Percentiles rank a stretch among this genome's conserved stretches.
Evolutionary conservation across 2,888 invertebrate species (phyloP).

Genomic region (Nymphalis urticae): DNA sequence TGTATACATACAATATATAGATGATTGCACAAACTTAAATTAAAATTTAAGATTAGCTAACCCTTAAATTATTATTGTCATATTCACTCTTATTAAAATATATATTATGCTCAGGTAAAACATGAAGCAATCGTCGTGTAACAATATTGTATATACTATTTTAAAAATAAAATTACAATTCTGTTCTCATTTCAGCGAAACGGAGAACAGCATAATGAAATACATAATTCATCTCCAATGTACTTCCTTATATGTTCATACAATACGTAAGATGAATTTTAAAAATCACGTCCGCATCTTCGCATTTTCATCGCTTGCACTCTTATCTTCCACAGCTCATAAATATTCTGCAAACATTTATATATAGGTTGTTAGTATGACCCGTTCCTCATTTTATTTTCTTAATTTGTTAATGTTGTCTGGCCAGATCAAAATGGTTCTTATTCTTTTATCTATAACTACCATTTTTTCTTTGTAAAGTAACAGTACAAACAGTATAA

Average conservation of each 20-base stretch:
- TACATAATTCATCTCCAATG: slow-evolving; percentile 27
- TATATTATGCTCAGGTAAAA: no score
- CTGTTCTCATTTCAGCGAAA: slow-evolving; percentile 12
- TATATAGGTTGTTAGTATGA: slow-evolving; percentile 4
- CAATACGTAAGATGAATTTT: slow-evolving; percentile 24
- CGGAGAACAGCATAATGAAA: slow-evolving; percentile 14
- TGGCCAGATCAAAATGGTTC: no score
- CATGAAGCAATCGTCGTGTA: no score
- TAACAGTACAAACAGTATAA: no score
- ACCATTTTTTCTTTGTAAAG: no score
- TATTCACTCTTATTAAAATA: no score
- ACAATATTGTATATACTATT: neutral
- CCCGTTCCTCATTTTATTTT: slow-evolving; percentile 16
- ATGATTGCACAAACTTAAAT: no score
- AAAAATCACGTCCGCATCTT: slow-evolving; percentile 11
- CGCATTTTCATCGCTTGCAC: neutral
- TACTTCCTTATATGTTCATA: slow-evolving; percentile 20
- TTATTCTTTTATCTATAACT: no score
- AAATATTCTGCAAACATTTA: slow-evolving; percentile 14
- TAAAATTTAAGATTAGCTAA: no score
- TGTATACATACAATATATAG: no score
- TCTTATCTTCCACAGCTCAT: slow-evolving; percentile 3
- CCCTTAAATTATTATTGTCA: no score
- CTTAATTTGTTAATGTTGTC: slow-evolving; percentile 17
- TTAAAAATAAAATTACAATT: neutral